Evolutionary conservation across 2,888 invertebrate species (phyloP).

Genomic region (Notodonta dromedarius): DNA sequence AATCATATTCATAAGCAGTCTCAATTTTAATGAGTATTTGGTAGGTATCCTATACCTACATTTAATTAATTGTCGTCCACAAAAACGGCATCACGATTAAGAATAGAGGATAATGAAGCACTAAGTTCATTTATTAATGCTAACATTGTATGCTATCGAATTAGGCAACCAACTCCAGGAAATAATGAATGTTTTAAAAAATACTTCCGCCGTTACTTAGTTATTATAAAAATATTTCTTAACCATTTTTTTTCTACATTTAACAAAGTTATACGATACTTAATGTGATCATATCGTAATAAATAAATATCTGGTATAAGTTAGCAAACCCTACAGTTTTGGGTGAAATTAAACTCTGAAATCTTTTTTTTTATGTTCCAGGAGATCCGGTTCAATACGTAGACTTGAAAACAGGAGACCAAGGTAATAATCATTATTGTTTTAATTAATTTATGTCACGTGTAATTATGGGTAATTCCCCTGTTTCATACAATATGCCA

Average conservation of each 20-base stretch:
- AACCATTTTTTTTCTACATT: no score
- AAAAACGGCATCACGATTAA: not conserved
- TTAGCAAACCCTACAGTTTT: no score
- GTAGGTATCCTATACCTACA: not conserved
- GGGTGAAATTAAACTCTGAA: not conserved
- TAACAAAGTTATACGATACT: no score
- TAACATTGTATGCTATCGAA: not conserved
- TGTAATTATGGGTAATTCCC: not conserved
- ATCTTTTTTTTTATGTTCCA: not conserved
- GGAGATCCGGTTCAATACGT: not conserved
- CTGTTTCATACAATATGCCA: not conserved
- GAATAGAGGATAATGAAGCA: not conserved
- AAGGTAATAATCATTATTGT: not conserved
- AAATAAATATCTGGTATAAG: no score
- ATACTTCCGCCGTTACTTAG: no score
- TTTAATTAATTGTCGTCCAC: no score
- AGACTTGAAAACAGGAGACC: not conserved
- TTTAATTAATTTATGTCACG: no score
- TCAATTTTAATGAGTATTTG: no score
- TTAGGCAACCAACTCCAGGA: not conserved
- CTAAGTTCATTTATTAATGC: slow-evolving; percentile 2
- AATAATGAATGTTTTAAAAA: not conserved
- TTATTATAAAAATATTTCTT: no score
- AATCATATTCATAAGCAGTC: no score
- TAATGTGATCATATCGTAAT: no score